Base-by-base conservation (phyloP, 2,888 invertebrate species). In the Catocala fraxini region DNA sequence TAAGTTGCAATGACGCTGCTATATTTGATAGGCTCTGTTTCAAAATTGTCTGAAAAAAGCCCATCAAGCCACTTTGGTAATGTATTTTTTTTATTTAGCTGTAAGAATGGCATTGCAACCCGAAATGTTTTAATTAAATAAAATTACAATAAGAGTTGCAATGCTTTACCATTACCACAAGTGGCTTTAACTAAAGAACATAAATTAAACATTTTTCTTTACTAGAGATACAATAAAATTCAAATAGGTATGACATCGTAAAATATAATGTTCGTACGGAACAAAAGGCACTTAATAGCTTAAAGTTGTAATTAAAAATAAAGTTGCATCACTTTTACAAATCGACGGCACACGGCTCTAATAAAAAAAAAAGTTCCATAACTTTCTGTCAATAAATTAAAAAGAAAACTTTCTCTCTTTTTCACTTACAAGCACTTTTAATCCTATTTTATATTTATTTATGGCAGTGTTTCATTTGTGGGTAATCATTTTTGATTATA, bases 391-490 rank as follows among this genome's bases (percentile, higher is more conserved):
- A 75, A 75, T 76, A 77, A 71, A 70, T 73, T 34, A 71, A 73
- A 74, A 68, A 68, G 9, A 45, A 67, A 10, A 4, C 15, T n/a
- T 47, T 51, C 63, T 47, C 57, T 49, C 51, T 48, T 52, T 7
- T 10, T 35, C 55, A 53, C 56, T 53, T 56, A 61, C 34, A 55
- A 61, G 56, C 59, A 54, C 43, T 63, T 67, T 70, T 65, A 68
- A 9, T 62, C 63, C 66, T 79, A 75, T 59, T 72, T 77, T 76
- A 80, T 68, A 71, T 74, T 75, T 79, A 76, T 75, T 80, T 77
- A 89, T 91, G 91, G 91, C 91, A 91, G 91, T 91, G 91, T 85
- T 71, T 77, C 67, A 70, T 82, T 82, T 79, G 80, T 73, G 52
- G 86, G 83, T 83, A 82, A 82, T 75, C 86, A 88, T 87, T 84